These are phyloP conservation scores for Neostethus bicornis DNA, from an alignment of 2,797 vertebrate species.

Conservation along the genomic window DNA sequence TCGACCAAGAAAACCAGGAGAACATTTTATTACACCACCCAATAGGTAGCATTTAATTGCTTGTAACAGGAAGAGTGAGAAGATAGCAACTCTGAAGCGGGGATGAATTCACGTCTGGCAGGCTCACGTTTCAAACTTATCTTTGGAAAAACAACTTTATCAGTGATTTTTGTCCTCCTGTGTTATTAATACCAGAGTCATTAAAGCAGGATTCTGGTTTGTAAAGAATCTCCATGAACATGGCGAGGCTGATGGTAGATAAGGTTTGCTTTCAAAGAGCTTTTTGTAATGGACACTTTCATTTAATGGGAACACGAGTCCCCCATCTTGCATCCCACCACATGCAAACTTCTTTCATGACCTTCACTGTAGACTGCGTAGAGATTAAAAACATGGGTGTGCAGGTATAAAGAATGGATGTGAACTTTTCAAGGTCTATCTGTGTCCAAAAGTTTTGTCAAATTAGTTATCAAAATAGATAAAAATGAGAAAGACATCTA, in stretches of 20 bases:
- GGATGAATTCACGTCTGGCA: constrained; percentile 33
- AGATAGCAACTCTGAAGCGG: constrained; percentile 21
- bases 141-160: constrained; percentile 27
- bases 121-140: constrained; percentile 44
- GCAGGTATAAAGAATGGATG: constrained; percentile 50
- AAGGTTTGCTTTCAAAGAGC: constrained; percentile 31
- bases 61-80: constrained; percentile 40
- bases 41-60: constrained; percentile 56
- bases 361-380: constrained; percentile 40
- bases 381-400: constrained; percentile 29
- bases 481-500: constrained; percentile 12
- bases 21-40: constrained; percentile 49
- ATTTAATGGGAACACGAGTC: constrained; percentile 28
- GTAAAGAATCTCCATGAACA: constrained; percentile 23
- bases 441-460: constrained; percentile 23
- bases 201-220: constrained; percentile 34
- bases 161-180: constrained; percentile 5
- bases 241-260: constrained; percentile 23
- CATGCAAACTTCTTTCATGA: constrained; percentile 45
- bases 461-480: constrained; percentile 19
- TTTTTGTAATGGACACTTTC: constrained; percentile 38
- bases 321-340: neutral
- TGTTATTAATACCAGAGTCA: constrained; percentile 44
- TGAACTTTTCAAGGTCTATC: constrained; percentile 25
- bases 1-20: constrained; percentile 27